Evolutionary conservation across 2,113 vertebrate genomes (phyloP), one percentile per base, ranked within the genome.

Genomic region (Hylia prasina): DNA sequence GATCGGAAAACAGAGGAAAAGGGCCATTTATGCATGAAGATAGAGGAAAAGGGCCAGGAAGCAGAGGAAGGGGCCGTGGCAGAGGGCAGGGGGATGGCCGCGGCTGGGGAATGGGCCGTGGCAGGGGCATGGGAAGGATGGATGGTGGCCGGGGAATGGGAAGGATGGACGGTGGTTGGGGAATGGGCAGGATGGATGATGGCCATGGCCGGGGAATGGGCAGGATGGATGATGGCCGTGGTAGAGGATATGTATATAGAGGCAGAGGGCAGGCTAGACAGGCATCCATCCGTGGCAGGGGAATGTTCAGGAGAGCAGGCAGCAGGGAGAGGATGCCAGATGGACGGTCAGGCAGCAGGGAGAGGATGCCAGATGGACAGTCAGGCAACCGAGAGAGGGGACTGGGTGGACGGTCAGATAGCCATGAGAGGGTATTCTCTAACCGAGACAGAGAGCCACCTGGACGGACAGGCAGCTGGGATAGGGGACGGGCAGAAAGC

Each of bases 311-410:
- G 35, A 97, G 97, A 87, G 97, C 97, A 73, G 98, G 98, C 65
- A 98, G 97, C 51, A 96, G 95, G 82, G 98, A 97, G 83, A 98
- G 96, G 47, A 96, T 98, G 89, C 89, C 97, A 53, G 97, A 97
- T 22, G 93, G 95, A 63, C 96, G 96, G 56, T 97, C 98, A 70
- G 98, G 97, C 44, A 98, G 97, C 91, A 96, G 96, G 75, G 98
- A 98, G 66, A 98, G 96, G 54, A 94, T 98, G 80, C 90, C 97
- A 65, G 97, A 97, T 77, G 96, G 96, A 48, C 97, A 88, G 61
- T 96, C 98, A 94, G 97, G 96, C 68, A 98, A 77, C 93, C 89
- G 97, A 72, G 98, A 98, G 73, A 97, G 94, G 45, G 89, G 83
- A 3, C 54, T 72, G 40, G 73, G 81, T 48, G 96, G 96, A 24